A percentile compares a stretch with the other conserved stretches of the same genome.
These are phyloP conservation scores for Folsomia candida DNA, from an alignment of 2,888 invertebrate genomes.

Conservation along the genomic window DNA sequence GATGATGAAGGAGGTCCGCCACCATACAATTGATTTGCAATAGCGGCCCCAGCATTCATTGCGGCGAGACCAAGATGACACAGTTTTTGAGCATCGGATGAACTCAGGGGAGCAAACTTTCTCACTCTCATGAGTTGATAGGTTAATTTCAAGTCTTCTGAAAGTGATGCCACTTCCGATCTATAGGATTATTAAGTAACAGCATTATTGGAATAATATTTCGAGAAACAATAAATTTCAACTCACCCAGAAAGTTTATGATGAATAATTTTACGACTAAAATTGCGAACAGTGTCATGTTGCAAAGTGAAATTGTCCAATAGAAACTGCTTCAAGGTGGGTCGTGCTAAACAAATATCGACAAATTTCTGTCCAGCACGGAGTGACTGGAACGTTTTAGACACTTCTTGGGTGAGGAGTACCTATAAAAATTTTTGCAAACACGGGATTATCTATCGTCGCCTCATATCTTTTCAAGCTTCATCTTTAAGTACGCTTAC, in stretches of 20 bases:
- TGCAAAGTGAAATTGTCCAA: conserved; percentile 35
- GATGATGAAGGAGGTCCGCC: conserved; percentile 13
- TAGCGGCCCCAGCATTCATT: conserved; percentile 45
- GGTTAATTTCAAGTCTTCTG: conserved; percentile 48
- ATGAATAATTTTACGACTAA: conserved; percentile 30
- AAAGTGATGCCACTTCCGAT: conserved; percentile 27
- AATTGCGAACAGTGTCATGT: conserved; percentile 37
- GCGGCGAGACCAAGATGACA: conserved; percentile 40
- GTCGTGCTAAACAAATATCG: conserved; percentile 40
- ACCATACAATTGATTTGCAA: conserved; percentile 42
- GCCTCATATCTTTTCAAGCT: too few relatives aligned
- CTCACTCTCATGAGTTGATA: conserved; percentile 44
- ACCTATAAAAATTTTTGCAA: conserved; percentile 24
- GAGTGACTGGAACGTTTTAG: conserved; percentile 42
- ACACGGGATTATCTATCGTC: background rate
- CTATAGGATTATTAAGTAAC: conserved; percentile 18
- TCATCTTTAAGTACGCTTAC: too few relatives aligned
- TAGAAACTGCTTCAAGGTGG: conserved; percentile 37
- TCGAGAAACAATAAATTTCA: conserved; percentile 6
- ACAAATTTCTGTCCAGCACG: conserved; percentile 47
- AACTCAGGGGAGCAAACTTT: conserved; percentile 42
- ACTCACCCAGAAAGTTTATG: conserved; percentile 33
- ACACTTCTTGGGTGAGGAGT: conserved; percentile 42
- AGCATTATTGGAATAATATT: background rate
- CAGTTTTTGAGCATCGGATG: conserved; percentile 42